Evolutionary conservation across 2,888 invertebrate genomes (phyloP), one percentile per base, ranked within the genome.

Genomic region (Acleris cristana): DNA sequence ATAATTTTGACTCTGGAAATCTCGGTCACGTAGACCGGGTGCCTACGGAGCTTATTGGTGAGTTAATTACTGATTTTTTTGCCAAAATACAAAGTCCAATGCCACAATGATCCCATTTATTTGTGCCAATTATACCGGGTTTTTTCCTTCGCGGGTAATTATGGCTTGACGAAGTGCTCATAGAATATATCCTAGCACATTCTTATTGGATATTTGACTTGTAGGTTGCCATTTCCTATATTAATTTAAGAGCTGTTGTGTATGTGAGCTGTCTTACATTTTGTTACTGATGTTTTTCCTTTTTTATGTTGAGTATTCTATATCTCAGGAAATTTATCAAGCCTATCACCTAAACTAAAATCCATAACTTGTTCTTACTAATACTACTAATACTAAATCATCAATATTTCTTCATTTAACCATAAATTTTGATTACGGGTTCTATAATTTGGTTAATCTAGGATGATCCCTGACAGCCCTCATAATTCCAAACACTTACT

Each of bases 1-100:
- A 97, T 77, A 96, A 96, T 86, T 98, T 98, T 93, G 98, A 98
- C 88, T 98, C 98, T 53, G 98, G 97, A 69, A 98, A 98, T 92
- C 94, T 98, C 76, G 96, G 96, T 64, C 95, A 94, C 89, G 97
- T 97, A 62, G 97, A 97, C 85, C 94, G 95, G 79, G 95, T 96
- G 66, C 92, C 94, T 55, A 92, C 91, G 82, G 93, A 93, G 81
- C 91, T 94, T 74, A 93, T 93, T 75, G 93, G 94, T 94, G 85
- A 92, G 89, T 81, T 52, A 54, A 69, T 45, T 63, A 65, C 56
- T 67, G 48, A 66, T 69, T 69, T 70, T 30, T 69, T 74, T 69
- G 69, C 65, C 53, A 58, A 70, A 76, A 74, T 73, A 67, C 78
- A 75, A 78, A 78, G 75, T 79, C 78, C 78, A 81, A 81, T 74